Percentiles rank a stretch among this genome's conserved stretches.
Conservation (phyloP, 2,888 invertebrate species). For the Phengaris arion region DNA sequence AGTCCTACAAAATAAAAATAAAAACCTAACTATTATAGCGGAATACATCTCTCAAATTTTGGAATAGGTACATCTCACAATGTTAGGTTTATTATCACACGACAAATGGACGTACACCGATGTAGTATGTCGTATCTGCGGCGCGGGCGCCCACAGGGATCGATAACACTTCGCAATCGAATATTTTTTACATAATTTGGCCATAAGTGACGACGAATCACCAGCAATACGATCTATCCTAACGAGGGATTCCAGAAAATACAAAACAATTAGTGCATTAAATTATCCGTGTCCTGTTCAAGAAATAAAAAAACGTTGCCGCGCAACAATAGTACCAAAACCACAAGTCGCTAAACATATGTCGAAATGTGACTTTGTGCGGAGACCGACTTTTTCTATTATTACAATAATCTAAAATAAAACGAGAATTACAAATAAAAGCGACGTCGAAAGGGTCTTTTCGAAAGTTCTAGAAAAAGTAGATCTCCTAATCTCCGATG, state of each 20-base stretch:
- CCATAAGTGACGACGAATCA: not conserved
- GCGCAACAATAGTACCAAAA: conserved; percentile 45
- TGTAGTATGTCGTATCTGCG: not conserved
- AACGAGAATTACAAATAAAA: conserved; percentile 41
- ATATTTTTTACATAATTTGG: conserved; percentile 18
- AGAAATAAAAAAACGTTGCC: conserved; percentile 24
- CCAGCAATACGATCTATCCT: not conserved
- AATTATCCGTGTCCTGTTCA: conserved; percentile 14
- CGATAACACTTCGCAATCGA: not conserved
- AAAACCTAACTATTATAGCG: not conserved
- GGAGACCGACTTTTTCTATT: conserved; percentile 57
- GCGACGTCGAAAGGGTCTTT: conserved; percentile 48
- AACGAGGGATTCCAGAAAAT: not conserved
- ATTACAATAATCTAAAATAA: conserved; percentile 44
- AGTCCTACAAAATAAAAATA: conserved; percentile 7
- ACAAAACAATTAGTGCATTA: not conserved
- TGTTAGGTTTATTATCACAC: not conserved
- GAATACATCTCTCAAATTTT: not conserved
- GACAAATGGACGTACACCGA: not conserved
- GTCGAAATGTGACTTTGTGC: conserved; percentile 64
- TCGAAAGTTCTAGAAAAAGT: conserved; percentile 50
- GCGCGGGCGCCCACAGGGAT: not conserved
- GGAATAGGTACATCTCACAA: not conserved
- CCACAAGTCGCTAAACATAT: conserved; percentile 73
- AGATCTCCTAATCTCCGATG: conserved; percentile 51